phyloP scores from a whole-genome alignment of 1,140 invertebrate genomes.

The Cydia amplana region DNA sequence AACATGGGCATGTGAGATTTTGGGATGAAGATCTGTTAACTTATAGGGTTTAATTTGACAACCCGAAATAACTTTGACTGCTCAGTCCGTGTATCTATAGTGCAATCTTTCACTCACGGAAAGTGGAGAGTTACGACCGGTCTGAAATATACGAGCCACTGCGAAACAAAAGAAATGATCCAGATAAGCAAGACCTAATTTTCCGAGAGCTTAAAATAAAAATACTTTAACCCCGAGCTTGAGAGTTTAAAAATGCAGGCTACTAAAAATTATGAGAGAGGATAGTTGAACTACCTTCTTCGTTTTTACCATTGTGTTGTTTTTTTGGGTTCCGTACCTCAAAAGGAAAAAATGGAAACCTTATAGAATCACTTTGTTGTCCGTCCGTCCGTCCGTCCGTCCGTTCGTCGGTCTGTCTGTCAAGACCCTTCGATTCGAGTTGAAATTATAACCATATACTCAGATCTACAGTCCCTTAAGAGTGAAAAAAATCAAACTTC shows the following conservation, averaged over 20 bases:
- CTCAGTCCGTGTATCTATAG: background rate
- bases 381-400: too few species aligned
- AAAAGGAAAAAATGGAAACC: too few species aligned
- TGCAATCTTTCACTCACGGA: background rate
- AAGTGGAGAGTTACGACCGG: background rate
- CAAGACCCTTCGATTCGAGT: too few species aligned
- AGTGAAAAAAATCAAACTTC: too few species aligned
- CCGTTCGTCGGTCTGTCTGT: too few species aligned
- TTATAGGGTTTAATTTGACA: background rate
- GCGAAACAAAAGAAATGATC: constrained; percentile 8
- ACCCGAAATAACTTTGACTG: background rate
- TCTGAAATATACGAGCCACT: background rate
- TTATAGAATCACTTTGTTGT: too few species aligned
- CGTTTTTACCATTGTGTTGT: background rate
- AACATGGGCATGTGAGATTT: background rate
- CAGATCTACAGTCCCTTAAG: too few species aligned
- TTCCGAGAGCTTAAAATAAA: background rate
- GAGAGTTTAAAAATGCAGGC: background rate
- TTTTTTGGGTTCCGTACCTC: too few species aligned
- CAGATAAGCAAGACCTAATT: background rate
- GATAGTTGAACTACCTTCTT: background rate
- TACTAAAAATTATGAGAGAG: background rate
- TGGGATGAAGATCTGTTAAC: background rate
- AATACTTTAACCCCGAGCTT: background rate
- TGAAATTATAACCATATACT: too few species aligned